These are phyloP conservation scores for Pipistrellus nathusii DNA, from an alignment of 2,797 vertebrate species.

Conservation along the genomic window DNA sequence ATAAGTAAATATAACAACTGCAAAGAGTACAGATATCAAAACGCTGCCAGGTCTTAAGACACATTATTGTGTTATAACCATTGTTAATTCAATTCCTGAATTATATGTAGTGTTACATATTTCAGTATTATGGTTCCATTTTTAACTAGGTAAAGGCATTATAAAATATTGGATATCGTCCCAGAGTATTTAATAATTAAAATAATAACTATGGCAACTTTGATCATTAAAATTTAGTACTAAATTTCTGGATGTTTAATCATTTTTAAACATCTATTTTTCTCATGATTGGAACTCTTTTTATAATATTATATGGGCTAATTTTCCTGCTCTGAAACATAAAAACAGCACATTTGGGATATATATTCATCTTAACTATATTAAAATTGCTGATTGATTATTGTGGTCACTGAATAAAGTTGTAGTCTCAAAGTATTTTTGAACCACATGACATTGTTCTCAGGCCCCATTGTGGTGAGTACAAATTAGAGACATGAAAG, in stretches of 20 bases:
- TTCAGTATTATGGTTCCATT: not conserved
- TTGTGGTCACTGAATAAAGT: not conserved
- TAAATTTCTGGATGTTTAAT: not conserved
- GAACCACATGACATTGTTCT: not conserved
- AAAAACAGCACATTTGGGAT: not conserved
- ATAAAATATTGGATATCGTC: not conserved
- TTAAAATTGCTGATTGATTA: not conserved
- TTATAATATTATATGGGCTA: not conserved
- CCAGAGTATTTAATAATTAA: not conserved
- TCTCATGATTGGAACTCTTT: not conserved
- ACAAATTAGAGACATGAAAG: not conserved
- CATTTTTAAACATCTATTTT: not conserved
- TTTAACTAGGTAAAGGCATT: not conserved
- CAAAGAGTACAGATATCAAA: not conserved
- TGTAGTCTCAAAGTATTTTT: not conserved
- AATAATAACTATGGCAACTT: not conserved
- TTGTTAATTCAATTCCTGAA: not conserved
- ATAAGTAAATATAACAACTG: not conserved
- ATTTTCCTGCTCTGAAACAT: not conserved
- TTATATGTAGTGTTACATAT: not conserved
- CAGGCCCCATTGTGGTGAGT: not conserved
- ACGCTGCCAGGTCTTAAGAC: not conserved
- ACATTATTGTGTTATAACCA: not conserved
- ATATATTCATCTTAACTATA: not conserved
- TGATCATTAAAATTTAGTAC: not conserved